These are phyloP conservation scores for Onychomys torridus DNA, from an alignment of 2,797 vertebrate species.

Conservation along the genomic window DNA sequence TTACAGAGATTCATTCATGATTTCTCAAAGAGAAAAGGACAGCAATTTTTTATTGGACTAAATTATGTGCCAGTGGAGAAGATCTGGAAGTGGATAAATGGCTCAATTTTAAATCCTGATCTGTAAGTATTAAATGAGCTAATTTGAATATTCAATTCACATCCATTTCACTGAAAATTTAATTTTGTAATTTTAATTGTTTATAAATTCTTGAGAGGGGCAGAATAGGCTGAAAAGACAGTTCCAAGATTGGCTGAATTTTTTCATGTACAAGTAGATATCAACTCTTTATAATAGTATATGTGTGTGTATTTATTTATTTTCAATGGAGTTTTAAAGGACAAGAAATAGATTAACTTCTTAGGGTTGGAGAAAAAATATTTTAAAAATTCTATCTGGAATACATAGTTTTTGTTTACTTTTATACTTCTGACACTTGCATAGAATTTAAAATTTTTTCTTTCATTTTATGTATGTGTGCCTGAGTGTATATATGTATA, in stretches of 20 bases:
- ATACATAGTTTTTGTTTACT: background rate
- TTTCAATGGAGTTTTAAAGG: background rate
- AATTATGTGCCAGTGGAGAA: background rate
- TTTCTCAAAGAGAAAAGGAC: fast-evolving
- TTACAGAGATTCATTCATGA: background rate
- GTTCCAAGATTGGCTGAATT: background rate
- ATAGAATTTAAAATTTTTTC: background rate
- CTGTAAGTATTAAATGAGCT: constrained; percentile 44
- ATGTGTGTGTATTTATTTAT: background rate
- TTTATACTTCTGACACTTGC: background rate
- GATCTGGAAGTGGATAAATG: constrained; percentile 70
- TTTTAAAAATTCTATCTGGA: background rate
- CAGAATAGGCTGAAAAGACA: background rate
- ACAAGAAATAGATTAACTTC: background rate
- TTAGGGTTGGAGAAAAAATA: background rate
- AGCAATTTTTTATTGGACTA: constrained; percentile 49
- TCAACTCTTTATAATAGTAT: background rate
- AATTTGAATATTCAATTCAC: background rate
- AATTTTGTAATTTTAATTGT: background rate
- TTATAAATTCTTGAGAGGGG: background rate
- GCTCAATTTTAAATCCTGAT: constrained; percentile 32
- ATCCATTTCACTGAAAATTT: background rate
- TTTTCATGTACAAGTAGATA: background rate
- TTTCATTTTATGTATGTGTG: background rate
- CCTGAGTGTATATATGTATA: background rate